phyloP scores from a whole-genome alignment of 1,140 invertebrate genomes.

The Zophobas atratus region DNA sequence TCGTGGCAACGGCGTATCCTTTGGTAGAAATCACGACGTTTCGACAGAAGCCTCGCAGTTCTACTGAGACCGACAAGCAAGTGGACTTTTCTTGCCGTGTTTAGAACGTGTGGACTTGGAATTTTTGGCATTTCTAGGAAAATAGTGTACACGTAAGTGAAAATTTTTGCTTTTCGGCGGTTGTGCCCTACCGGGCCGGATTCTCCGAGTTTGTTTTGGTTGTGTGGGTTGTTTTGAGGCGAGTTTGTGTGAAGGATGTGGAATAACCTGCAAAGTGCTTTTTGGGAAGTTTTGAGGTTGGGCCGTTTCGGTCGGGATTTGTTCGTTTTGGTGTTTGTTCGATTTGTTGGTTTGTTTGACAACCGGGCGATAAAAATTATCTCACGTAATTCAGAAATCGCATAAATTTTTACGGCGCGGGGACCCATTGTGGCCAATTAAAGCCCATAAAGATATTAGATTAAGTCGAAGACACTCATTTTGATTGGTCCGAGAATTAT shows the following conservation, averaged over 20 bases:
- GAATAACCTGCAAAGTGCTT: slow-evolving; percentile 26
- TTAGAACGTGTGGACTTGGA: slow-evolving; percentile 27
- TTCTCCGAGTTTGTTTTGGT: background rate
- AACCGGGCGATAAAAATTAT: slow-evolving; percentile 19
- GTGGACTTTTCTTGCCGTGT: slow-evolving; percentile 16
- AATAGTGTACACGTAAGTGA: slow-evolving; percentile 49
- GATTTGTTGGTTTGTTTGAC: background rate
- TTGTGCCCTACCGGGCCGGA: background rate
- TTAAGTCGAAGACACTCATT: slow-evolving; percentile 29
- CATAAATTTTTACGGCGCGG: slow-evolving; percentile 26
- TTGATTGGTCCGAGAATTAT: slow-evolving; percentile 23
- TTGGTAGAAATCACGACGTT: background rate
- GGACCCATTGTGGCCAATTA: slow-evolving; percentile 27
- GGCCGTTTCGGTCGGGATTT: background rate
- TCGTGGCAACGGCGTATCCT: background rate
- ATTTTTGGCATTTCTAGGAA: slow-evolving; percentile 47
- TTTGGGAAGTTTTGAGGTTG: slow-evolving; percentile 1
- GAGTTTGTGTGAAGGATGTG: slow-evolving; percentile 13
- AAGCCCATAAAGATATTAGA: slow-evolving; percentile 37
- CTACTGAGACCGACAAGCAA: background rate
- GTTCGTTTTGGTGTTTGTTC: background rate
- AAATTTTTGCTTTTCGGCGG: background rate
- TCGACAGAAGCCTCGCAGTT: background rate
- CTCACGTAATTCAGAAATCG: slow-evolving; percentile 34
- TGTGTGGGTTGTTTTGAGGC: background rate